Evolutionary conservation across 2,797 vertebrate genomes (phyloP), one percentile per base, ranked within the genome.

Genomic region (Argyrosomus regius): DNA sequence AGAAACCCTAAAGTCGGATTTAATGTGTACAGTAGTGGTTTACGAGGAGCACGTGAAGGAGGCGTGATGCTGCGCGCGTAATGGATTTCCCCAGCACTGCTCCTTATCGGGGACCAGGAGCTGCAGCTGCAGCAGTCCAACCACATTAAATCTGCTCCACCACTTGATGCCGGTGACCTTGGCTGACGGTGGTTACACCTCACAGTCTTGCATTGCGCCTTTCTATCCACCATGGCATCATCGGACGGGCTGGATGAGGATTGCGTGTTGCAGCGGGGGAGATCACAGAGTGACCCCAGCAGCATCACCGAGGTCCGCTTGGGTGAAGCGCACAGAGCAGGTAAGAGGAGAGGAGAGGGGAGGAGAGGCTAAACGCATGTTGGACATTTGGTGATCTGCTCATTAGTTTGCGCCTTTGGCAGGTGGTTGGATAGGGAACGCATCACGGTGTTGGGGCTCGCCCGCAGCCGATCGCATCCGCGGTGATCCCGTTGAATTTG

Each of bases 221-320:
- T 26, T 49, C 2, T 64, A 2, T 26, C 70, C 90, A 87, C 79
- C 94, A 98, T 99, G 98, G 97, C 97, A 92, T 95, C 96, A 75
- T 95, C 96, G 50, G 94, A 96, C 91, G 97, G 94, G 90, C 88
- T 91, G 82, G 95, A 95, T 18, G 96, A 96, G 73, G 93, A 96
- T 77, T 95, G 97, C 87, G 94, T 97, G 87, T 87, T 95, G 93
- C 96, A 96, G 91, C 93, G 98, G 91, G 97, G 96, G 83, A 95
- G 98, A 93, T 99, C 98, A 82, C 96, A 96, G 93, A 99, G 98
- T 93, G 97, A 99, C 96, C 98, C 98, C 88, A 98, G 95, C 96
- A 98, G 95, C 96, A 96, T 97, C 96, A 95, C 97, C 24, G 97
- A 98, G 72, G 86, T 95, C 82, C 93, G 95, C 74, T 62, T 95